These are phyloP conservation scores for Frieseomelitta varia DNA, from an alignment of 1,140 invertebrate genomes.

Conservation along the genomic window DNA sequence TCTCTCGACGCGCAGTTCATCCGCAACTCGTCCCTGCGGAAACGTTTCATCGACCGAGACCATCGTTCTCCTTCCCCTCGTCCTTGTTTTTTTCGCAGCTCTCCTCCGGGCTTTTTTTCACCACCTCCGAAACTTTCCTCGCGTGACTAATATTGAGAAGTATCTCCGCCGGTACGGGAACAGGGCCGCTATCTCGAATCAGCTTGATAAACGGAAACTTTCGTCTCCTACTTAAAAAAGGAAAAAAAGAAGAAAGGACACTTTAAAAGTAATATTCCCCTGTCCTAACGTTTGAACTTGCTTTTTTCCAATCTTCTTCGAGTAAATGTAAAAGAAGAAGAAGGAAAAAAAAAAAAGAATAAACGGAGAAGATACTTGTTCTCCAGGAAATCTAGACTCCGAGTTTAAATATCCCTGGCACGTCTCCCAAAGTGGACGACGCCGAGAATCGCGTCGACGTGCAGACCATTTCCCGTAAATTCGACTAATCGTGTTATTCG, in stretches of 20 bases:
- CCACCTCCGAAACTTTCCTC: constrained; percentile 57
- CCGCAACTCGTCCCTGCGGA: constrained; percentile 71
- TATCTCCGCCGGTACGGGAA: constrained; percentile 23
- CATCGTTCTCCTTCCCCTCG: constrained; percentile 41
- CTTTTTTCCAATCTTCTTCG: neutral
- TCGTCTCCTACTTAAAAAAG: neutral
- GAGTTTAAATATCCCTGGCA: constrained; percentile 28
- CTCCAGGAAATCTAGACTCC: neutral
- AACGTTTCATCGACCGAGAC: constrained; percentile 79
- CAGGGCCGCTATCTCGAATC: constrained; percentile 23
- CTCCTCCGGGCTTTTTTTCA: constrained; percentile 55
- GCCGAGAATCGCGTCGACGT: neutral
- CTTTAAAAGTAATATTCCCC: constrained; percentile 3
- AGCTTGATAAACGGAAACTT: constrained; percentile 32
- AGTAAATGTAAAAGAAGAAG: too few species aligned
- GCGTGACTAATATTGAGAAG: constrained; percentile 60
- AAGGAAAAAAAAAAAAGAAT: too few species aligned
- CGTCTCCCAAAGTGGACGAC: neutral
- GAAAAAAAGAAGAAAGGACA: neutral
- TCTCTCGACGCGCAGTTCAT: constrained; percentile 61
- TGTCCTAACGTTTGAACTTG: neutral
- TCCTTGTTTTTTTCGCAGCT: constrained; percentile 51
- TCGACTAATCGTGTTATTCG: constrained; percentile 67
- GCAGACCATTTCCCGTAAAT: constrained; percentile 40
- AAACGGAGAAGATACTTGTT: too few species aligned